Conservation (phyloP, 2,797 vertebrate species). For the Gila robusta region DNA sequence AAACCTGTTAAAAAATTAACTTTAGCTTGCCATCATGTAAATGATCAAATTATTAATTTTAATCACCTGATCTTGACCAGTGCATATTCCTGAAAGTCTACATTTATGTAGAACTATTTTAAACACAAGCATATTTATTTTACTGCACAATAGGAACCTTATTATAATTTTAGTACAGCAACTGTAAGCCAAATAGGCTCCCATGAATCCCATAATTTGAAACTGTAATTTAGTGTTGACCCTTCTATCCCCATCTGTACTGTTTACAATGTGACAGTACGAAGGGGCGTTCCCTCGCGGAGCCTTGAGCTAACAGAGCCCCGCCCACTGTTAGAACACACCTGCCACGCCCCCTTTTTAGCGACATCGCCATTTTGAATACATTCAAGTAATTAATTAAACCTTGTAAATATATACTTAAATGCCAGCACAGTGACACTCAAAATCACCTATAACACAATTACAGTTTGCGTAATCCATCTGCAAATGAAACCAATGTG, state of each 20-base stretch:
- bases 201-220: not conserved
- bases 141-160: not conserved
- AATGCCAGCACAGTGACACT: not conserved
- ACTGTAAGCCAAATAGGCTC: not conserved
- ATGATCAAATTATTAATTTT: too few relatives aligned
- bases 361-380: constrained; percentile 55
- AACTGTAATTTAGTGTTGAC: not conserved
- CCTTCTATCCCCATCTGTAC: constrained; percentile 13
- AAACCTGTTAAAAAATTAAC: not conserved
- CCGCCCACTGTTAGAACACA: constrained; percentile 28
- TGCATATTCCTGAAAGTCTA: not conserved
- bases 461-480: not conserved
- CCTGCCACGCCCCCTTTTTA: not conserved
- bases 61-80: not conserved
- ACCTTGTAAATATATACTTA: constrained; percentile 30
- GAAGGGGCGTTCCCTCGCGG: not conserved
- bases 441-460: not conserved
- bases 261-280: not conserved
- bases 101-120: not conserved
- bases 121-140: not conserved
- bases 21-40: not conserved
- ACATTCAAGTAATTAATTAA: constrained; percentile 42
- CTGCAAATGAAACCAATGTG: not conserved
- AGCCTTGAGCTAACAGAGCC: not conserved
- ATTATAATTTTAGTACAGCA: not conserved